Evolutionary conservation across 2,113 vertebrate genomes (phyloP).

Genomic region (Albula glossodonta): DNA sequence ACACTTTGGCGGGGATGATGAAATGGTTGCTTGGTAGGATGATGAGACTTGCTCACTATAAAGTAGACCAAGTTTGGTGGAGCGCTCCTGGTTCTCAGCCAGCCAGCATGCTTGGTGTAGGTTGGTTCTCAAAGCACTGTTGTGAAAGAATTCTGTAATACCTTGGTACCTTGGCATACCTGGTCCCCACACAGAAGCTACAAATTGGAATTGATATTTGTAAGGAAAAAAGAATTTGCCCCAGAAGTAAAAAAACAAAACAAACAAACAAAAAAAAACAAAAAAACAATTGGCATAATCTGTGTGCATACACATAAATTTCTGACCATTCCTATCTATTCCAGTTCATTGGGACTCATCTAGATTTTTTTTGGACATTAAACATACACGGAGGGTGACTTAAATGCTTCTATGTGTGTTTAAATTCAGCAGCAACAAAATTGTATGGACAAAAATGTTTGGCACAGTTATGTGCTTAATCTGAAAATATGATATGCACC

Average conservation of each 20-base stretch:
- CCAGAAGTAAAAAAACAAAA: background rate
- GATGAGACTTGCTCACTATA: background rate
- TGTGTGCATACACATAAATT: background rate
- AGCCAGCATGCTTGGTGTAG: background rate
- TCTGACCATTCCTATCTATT: background rate
- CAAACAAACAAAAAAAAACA: background rate
- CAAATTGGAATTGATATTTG: background rate
- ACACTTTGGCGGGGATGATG: background rate
- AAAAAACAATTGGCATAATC: background rate
- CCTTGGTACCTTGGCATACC: background rate
- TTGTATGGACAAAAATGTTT: constrained; percentile 30
- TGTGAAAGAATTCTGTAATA: background rate
- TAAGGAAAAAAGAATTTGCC: background rate
- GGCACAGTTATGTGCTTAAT: constrained; percentile 34
- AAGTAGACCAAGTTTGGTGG: background rate
- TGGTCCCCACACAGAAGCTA: background rate
- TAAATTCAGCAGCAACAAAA: constrained; percentile 12
- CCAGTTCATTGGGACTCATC: background rate
- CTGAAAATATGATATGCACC: constrained; percentile 31
- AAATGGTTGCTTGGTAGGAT: background rate
- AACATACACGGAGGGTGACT: background rate
- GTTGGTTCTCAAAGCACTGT: background rate
- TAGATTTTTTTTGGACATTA: background rate
- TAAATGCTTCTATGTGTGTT: background rate
- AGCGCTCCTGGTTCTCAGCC: background rate